Conservation (phyloP, 2,888 invertebrate species). For the Camptogramma bilineatum region DNA sequence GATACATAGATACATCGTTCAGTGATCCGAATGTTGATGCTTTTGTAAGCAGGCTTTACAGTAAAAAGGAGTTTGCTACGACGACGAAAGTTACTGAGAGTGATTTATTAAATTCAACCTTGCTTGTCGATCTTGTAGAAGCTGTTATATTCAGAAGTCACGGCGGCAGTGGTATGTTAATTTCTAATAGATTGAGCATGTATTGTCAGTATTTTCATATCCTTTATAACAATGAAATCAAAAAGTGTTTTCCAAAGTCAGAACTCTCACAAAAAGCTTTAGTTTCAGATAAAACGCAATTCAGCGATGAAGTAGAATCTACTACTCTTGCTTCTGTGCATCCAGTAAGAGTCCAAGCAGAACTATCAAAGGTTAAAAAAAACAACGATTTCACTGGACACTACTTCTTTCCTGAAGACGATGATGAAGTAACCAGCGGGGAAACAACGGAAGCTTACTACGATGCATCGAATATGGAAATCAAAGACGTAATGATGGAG, state of each 20-base stretch:
- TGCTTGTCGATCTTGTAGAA: slow-evolving; percentile 76
- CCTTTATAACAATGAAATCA: no score
- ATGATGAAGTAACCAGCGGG: slow-evolving; percentile 53
- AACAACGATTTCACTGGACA: slow-evolving; percentile 75
- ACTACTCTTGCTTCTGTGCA: slow-evolving; percentile 52
- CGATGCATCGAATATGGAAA: slow-evolving; percentile 58
- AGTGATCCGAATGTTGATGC: slow-evolving; percentile 69
- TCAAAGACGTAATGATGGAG: slow-evolving; percentile 69
- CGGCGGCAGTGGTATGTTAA: slow-evolving; percentile 66
- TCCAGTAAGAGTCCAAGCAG: slow-evolving; percentile 72
- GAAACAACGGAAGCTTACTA: slow-evolving; percentile 68
- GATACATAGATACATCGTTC: slow-evolving; percentile 52
- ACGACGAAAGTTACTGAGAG: slow-evolving; percentile 56
- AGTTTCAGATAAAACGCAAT: slow-evolving; percentile 55
- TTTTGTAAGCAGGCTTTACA: slow-evolving; percentile 70
- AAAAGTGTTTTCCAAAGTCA: neutral
- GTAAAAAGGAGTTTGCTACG: slow-evolving; percentile 61
- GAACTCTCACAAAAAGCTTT: neutral
- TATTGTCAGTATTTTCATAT: neutral
- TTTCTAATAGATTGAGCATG: slow-evolving; percentile 2
- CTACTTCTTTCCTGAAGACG: slow-evolving; percentile 78
- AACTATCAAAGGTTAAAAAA: slow-evolving; percentile 62
- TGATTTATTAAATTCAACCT: slow-evolving; percentile 72
- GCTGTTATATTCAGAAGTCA: slow-evolving; percentile 74
- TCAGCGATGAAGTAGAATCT: slow-evolving; percentile 45